These are phyloP conservation scores for Sarcoramphus papa DNA, from an alignment of 2,797 vertebrate species.

Conservation along the genomic window DNA sequence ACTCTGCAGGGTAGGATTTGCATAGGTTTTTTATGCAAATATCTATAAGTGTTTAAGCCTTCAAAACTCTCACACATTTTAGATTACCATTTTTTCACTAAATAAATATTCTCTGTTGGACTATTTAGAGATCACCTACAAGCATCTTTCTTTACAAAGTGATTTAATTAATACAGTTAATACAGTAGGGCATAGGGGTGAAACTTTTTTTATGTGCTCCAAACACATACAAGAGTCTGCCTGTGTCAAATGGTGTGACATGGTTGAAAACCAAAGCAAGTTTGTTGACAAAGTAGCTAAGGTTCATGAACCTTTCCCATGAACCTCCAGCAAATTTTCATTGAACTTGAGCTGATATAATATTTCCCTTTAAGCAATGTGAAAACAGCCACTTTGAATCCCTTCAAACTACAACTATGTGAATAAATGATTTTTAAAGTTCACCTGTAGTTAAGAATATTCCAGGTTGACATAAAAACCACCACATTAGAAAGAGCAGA, in stretches of 20 bases:
- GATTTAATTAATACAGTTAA: background rate
- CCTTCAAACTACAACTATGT: background rate
- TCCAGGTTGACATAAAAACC: background rate
- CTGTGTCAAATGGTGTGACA: background rate
- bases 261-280: background rate
- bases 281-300: background rate
- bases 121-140: background rate
- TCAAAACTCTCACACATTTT: background rate
- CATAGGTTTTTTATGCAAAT: constrained; percentile 1
- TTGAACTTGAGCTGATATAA: background rate
- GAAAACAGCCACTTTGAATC: background rate
- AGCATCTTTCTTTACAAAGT: constrained; percentile 19
- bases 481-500: background rate
- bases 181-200: background rate
- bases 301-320: background rate
- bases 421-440: background rate
- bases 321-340: background rate
- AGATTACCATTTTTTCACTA: background rate
- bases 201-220: background rate
- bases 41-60: constrained; percentile 10
- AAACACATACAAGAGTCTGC: background rate
- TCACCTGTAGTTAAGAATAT: background rate
- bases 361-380: background rate
- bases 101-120: constrained; percentile 1
- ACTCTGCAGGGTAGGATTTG: constrained; percentile 2